A percentile compares a stretch with the other conserved stretches of the same genome.
Conservation (phyloP, 2,113 vertebrate genomes). For the Neoarius graeffei region DNA sequence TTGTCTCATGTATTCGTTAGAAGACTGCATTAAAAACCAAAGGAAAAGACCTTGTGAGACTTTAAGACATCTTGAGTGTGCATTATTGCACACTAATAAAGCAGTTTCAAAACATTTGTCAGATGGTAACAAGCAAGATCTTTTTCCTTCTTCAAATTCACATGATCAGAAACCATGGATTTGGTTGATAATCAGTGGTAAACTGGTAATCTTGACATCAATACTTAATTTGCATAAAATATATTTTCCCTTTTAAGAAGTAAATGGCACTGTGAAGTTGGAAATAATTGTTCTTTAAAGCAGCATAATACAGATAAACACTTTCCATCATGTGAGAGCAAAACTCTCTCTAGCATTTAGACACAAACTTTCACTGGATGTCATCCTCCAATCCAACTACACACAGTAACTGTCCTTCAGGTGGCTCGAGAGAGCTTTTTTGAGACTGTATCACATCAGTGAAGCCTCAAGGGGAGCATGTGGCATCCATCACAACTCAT, state of each 20-base stretch:
- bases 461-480: constrained; percentile 60
- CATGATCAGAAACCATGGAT: neutral
- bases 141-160: neutral
- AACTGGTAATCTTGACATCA: neutral
- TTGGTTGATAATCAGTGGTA: neutral
- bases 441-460: constrained; percentile 55
- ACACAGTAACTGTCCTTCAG: constrained; percentile 58
- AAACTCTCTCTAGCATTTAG: constrained; percentile 40
- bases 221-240: constrained; percentile 19
- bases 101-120: neutral
- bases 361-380: constrained; percentile 59
- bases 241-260: constrained; percentile 21
- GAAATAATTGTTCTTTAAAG: constrained; percentile 21
- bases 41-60: constrained; percentile 15
- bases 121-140: neutral
- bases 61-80: constrained; percentile 51
- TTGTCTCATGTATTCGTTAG: neutral
- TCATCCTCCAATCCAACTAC: constrained; percentile 63
- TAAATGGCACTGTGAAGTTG: constrained; percentile 22
- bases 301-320: constrained; percentile 39
- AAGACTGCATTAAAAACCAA: neutral
- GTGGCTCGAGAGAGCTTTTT: constrained; percentile 61
- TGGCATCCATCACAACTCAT: constrained; percentile 59
- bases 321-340: constrained; percentile 16
- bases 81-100: constrained; percentile 16